A percentile compares a stretch with the other conserved stretches of the same genome.
These are phyloP conservation scores for Eulemur rufifrons DNA, from an alignment of 2,113 vertebrate genomes.

Conservation along the genomic window DNA sequence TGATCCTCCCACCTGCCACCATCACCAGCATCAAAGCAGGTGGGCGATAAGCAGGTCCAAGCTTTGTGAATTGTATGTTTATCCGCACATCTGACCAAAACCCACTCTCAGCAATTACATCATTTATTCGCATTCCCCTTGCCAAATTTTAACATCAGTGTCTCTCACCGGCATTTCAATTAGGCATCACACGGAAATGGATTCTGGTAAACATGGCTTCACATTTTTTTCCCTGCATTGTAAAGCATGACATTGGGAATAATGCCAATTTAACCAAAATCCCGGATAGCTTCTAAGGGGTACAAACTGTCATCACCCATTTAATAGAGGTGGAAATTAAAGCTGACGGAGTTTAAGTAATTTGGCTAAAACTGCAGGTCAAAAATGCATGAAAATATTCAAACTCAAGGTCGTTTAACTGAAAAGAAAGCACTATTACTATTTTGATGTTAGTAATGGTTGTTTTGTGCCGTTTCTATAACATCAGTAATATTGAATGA, in stretches of 20 bases:
- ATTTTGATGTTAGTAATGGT: neutral
- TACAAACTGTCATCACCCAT: neutral
- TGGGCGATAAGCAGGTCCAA: neutral
- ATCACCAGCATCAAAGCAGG: neutral
- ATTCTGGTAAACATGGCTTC: neutral
- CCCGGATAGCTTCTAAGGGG: neutral
- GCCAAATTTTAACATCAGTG: neutral
- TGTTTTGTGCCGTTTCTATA: neutral
- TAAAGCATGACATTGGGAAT: neutral
- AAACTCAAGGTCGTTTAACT: neutral
- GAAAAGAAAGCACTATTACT: neutral
- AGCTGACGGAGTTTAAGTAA: neutral
- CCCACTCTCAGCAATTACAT: neutral
- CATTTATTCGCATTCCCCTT: neutral
- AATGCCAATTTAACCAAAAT: neutral
- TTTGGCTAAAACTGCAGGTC: neutral
- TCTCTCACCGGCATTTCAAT: neutral
- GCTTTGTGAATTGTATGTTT: neutral
- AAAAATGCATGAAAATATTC: neutral
- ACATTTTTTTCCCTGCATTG: neutral
- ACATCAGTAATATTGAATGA: neutral
- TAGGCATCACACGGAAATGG: neutral
- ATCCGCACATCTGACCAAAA: too few relatives aligned
- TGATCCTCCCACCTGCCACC: neutral
- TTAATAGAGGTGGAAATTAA: neutral